These are phyloP conservation scores for Silurus glanis DNA, from an alignment of 2,113 vertebrate genomes.

Conservation along the genomic window DNA sequence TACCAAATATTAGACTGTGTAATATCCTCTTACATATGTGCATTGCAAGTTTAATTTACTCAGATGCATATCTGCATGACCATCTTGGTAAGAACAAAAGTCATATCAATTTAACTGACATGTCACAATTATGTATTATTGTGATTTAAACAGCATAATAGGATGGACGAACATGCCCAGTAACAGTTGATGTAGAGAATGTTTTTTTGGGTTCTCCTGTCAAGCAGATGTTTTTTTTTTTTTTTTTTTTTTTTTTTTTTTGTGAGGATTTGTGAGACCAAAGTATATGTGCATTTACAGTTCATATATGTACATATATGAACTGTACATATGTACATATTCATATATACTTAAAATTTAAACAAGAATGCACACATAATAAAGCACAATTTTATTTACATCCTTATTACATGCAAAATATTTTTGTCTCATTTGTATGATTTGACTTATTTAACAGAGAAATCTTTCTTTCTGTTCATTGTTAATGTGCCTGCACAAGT, in stretches of 20 bases:
- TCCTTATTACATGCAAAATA: neutral
- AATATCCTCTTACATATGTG: neutral
- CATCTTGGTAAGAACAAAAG: neutral
- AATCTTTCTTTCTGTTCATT: neutral
- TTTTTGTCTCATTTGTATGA: neutral
- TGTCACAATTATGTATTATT: conserved; percentile 17
- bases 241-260: too few relatives aligned
- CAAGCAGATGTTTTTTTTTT: neutral
- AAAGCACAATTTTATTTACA: neutral
- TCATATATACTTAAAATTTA: neutral
- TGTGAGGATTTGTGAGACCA: neutral
- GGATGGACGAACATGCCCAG: neutral
- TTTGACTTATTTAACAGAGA: neutral
- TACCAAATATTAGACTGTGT: neutral
- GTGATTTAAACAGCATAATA: conserved; percentile 4
- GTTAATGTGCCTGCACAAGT: neutral
- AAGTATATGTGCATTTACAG: neutral
- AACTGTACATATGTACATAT: neutral
- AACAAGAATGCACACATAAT: neutral
- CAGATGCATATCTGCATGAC: neutral
- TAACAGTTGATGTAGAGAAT: neutral
- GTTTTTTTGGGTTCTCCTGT: neutral
- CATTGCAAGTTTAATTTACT: neutral
- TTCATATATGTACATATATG: too few relatives aligned
- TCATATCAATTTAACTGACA: neutral